phyloP scores from a whole-genome alignment of 2,797 vertebrate genomes.

The Pseudochirops corinnae region DNA sequence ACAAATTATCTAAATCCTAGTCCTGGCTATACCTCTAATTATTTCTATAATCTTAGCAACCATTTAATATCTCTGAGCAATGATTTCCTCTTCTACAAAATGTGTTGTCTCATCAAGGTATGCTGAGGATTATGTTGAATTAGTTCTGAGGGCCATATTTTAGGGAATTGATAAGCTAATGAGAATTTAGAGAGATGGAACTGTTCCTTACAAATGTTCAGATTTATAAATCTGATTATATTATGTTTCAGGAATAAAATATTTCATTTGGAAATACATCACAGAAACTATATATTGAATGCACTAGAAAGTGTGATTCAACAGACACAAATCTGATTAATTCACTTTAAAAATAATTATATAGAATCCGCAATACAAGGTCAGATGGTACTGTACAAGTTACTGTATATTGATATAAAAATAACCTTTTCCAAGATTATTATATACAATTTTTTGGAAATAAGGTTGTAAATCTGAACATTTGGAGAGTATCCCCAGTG shows the following conservation, averaged over 20 bases:
- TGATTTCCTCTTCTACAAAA: not conserved
- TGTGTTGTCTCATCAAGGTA: not conserved
- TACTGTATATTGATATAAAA: not conserved
- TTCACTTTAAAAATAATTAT: not conserved
- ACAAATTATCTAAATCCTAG: not conserved
- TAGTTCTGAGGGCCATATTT: too few species aligned
- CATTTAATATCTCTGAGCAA: not conserved
- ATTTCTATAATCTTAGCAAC: not conserved
- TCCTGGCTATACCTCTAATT: not conserved
- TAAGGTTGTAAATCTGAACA: not conserved
- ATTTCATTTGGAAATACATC: not conserved
- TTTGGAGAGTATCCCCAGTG: too few species aligned
- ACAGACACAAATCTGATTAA: not conserved
- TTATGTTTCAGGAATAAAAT: not conserved
- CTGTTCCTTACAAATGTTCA: not conserved
- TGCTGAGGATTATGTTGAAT: too few species aligned
- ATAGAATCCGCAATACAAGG: not conserved
- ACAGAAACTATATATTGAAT: slow-evolving; percentile 14
- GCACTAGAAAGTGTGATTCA: not conserved
- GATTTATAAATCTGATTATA: not conserved
- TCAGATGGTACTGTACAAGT: not conserved
- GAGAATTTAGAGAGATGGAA: not conserved
- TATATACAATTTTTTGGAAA: not conserved
- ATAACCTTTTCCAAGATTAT: slow-evolving; percentile 17
- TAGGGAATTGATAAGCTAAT: too few species aligned